phyloP scores from a whole-genome alignment of 2,113 vertebrate species.

The Colinus virginianus region DNA sequence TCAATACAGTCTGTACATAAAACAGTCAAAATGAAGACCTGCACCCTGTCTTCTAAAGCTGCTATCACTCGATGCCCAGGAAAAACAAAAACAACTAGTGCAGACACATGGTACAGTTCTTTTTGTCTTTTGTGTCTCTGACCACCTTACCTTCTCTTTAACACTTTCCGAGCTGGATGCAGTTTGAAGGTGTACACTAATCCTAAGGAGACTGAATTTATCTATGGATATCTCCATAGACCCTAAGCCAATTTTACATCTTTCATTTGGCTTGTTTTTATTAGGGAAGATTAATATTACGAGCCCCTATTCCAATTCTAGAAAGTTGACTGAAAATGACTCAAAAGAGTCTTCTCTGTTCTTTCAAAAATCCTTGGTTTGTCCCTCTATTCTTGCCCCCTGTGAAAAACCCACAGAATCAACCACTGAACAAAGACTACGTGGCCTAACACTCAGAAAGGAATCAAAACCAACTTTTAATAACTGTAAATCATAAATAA shows the following conservation, averaged over 20 bases:
- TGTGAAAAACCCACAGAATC: background rate
- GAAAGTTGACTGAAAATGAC: background rate
- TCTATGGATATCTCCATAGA: background rate
- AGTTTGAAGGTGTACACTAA: background rate
- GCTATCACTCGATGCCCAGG: background rate
- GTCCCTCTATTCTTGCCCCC: background rate
- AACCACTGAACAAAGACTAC: background rate
- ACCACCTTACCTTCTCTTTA: background rate
- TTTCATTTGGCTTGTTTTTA: background rate
- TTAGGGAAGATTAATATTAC: background rate
- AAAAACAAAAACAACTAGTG: background rate
- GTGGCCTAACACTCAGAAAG: background rate
- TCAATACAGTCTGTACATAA: too few relatives aligned
- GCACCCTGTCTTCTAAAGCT: background rate
- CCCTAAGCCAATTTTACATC: background rate
- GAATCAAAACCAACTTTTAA: background rate
- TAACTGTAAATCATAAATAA: background rate
- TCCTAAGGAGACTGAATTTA: background rate
- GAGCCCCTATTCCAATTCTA: background rate
- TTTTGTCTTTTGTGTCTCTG: background rate
- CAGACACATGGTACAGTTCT: fast-evolving
- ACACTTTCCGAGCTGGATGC: background rate
- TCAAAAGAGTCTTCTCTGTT: background rate
- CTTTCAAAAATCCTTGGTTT: background rate
- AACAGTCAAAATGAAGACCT: fast-evolving